phyloP scores from a whole-genome alignment of 2,113 vertebrate species.

The Polypterus senegalus region DNA sequence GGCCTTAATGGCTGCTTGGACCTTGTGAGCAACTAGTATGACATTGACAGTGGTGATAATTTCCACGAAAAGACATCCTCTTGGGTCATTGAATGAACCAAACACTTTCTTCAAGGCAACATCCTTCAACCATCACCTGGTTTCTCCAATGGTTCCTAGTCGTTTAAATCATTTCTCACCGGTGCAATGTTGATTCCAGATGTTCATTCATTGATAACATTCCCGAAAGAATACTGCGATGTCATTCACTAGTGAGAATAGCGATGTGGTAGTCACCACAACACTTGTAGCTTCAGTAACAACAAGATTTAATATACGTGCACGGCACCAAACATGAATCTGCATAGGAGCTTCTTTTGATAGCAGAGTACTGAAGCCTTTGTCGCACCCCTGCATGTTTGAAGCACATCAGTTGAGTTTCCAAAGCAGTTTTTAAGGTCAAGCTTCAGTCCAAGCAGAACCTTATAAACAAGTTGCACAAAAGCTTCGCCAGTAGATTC shows the following conservation, averaged over 20 bases:
- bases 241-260: constrained; percentile 10
- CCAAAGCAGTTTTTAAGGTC: constrained; percentile 13
- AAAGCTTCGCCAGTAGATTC: constrained; percentile 7
- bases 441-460: constrained; percentile 3
- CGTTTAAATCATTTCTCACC: constrained; percentile 8
- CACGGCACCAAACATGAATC: constrained; percentile 17
- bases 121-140: constrained; percentile 16
- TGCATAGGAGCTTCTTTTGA: constrained; percentile 9
- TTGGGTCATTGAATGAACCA: constrained; percentile 14
- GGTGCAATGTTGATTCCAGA: constrained; percentile 11
- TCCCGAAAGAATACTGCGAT: constrained; percentile 13
- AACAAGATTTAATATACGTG: constrained; percentile 11
- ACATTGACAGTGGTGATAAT: constrained; percentile 5
- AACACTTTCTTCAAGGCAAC: constrained; percentile 13
- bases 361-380: constrained; percentile 1
- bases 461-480: constrained; percentile 5
- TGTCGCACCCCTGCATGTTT: constrained; percentile 15
- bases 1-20: constrained; percentile 1
- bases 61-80: constrained; percentile 7
- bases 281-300: constrained; percentile 6
- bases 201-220: constrained; percentile 1
- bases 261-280: constrained; percentile 8
- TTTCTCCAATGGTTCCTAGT: constrained; percentile 11
- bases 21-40: constrained; percentile 2
- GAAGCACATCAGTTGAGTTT: constrained; percentile 14